Conservation (phyloP, 2,888 invertebrate genomes). For the Ligdia adustata region DNA sequence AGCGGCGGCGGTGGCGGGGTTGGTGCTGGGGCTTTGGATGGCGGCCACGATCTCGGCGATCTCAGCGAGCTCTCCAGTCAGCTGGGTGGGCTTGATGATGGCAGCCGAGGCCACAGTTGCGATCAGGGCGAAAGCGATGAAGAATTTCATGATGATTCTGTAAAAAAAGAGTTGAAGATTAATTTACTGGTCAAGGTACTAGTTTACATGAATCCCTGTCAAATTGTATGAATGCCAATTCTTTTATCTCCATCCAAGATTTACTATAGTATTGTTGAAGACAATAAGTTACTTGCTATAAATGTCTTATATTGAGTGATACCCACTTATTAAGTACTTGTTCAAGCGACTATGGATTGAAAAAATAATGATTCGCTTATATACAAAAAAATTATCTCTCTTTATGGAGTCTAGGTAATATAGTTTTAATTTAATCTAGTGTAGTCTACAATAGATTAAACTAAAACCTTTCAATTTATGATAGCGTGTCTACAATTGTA, state of each 20-base stretch:
- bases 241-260: no score
- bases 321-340: slow-evolving; percentile 21
- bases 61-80: slow-evolving; percentile 31
- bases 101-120: slow-evolving; percentile 60
- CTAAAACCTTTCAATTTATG: slow-evolving; percentile 2
- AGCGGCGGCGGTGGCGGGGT: slow-evolving; percentile 39
- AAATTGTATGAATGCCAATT: no score
- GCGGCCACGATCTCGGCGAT: slow-evolving; percentile 41
- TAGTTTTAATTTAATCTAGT: no score
- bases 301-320: no score
- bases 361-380: slow-evolving; percentile 7
- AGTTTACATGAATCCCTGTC: no score
- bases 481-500: neutral
- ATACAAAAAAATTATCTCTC: slow-evolving; percentile 22
- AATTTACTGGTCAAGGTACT: no score
- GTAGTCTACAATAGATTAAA: slow-evolving; percentile 10
- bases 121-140: slow-evolving; percentile 59
- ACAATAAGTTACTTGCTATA: no score
- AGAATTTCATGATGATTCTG: slow-evolving; percentile 62
- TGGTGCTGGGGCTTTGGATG: slow-evolving; percentile 39
- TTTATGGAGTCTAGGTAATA: neutral
- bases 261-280: no score
- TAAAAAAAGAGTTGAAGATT: no score
- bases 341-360: slow-evolving; percentile 23
- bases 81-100: slow-evolving; percentile 39